phyloP scores from a whole-genome alignment of 2,888 invertebrate species.

The Brachyopa scutellaris region DNA sequence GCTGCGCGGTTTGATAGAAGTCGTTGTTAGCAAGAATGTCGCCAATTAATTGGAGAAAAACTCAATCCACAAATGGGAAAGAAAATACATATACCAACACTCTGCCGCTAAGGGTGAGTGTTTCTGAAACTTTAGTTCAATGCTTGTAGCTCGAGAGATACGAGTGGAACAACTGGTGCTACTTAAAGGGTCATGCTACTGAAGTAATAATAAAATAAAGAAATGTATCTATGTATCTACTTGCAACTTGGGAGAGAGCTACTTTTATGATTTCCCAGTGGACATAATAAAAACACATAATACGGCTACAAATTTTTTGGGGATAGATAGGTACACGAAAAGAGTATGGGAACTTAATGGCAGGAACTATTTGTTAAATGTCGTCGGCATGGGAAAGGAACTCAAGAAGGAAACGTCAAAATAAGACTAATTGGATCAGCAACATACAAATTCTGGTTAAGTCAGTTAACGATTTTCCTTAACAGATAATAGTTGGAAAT shows the following conservation, averaged over 20 bases:
- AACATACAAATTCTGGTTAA: no score
- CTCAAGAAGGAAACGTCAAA: no score
- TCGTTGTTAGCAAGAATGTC: constrained; percentile 40
- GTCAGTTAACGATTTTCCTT: no score
- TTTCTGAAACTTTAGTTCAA: neutral
- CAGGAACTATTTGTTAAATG: constrained; percentile 40
- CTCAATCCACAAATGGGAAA: neutral
- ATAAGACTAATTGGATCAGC: no score
- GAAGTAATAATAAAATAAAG: constrained; percentile 35
- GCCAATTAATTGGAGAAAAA: constrained; percentile 55
- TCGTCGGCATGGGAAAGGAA: no score
- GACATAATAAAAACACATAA: constrained; percentile 37
- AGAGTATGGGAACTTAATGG: constrained; percentile 25
- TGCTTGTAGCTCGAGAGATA: constrained; percentile 2
- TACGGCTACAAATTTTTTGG: neutral
- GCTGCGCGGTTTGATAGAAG: constrained; percentile 28
- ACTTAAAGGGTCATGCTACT: constrained; percentile 59
- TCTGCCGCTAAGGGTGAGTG: constrained; percentile 42
- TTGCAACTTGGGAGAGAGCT: neutral
- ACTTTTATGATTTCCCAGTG: constrained; percentile 66
- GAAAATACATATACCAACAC: neutral
- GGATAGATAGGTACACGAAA: neutral
- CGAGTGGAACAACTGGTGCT: constrained; percentile 35
- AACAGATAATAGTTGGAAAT: no score
- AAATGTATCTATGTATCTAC: neutral